A percentile compares a stretch with the other conserved stretches of the same genome.
These are phyloP conservation scores for Araneus ventricosus DNA, from an alignment of 1,140 invertebrate species.

Conservation along the genomic window DNA sequence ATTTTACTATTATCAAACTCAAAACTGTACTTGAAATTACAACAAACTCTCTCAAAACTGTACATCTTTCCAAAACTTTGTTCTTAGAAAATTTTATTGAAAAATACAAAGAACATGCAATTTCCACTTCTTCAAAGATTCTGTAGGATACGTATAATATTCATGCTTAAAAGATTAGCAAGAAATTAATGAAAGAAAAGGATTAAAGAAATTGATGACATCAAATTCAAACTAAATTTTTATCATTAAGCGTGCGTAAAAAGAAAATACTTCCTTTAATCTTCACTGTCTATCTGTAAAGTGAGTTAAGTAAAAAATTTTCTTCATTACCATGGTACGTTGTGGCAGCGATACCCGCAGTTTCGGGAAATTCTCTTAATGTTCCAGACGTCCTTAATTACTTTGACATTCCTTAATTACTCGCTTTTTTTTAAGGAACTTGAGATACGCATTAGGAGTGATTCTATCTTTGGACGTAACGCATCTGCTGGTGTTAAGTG, in stretches of 20 bases:
- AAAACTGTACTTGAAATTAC: too few species aligned
- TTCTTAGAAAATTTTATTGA: too few species aligned
- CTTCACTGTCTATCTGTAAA: background rate
- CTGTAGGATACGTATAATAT: too few species aligned
- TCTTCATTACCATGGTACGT: background rate
- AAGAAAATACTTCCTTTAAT: background rate
- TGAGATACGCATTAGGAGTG: background rate
- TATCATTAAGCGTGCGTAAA: background rate
- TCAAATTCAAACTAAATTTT: background rate
- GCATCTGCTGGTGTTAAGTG: background rate
- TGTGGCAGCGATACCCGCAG: background rate
- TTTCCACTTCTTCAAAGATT: too few species aligned
- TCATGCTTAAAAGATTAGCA: too few species aligned
- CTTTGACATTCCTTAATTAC: constrained; percentile 11
- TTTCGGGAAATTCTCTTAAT: background rate
- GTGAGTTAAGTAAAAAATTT: background rate
- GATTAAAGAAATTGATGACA: too few species aligned
- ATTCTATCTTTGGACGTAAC: background rate
- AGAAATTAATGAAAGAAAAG: too few species aligned
- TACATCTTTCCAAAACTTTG: too few species aligned
- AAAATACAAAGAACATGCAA: too few species aligned
- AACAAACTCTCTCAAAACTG: too few species aligned
- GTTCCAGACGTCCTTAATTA: background rate
- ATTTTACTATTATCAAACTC: too few species aligned
- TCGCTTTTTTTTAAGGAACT: background rate